Evolutionary conservation across 2,113 vertebrate genomes (phyloP), one percentile per base, ranked within the genome.

Genomic region (Siphamia tubifer): DNA sequence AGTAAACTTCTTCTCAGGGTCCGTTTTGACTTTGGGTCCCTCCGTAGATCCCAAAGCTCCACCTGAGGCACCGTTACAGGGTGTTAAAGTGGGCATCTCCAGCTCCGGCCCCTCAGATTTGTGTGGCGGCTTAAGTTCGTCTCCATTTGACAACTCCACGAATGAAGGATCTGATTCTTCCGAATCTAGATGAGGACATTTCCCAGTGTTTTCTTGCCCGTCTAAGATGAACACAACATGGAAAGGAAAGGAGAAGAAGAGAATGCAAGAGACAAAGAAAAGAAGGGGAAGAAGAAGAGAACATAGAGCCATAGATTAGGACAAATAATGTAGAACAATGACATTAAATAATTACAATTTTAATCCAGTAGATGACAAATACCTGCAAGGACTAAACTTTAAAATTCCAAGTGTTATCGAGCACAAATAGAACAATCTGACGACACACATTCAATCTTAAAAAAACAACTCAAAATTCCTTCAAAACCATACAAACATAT

Each of bases 101-200:
- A 95, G 93, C 72, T 96, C 95, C 2, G 94, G 94, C 76, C 91
- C 84, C 17, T 94, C 96, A 30, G 94, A 91, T 79, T 99, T 98
- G 79, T 96, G 94, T 0, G 94, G 96, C 10, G 95, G 94, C 90
- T 97, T 98, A 57, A 98, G 94, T 83, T 98, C 96, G 4, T 94
- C 95, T 38, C 94, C 93, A 9, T 98, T 96, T 27, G 98, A 94
- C 76, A 99, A 90, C 74, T 98, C 97, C 39, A 94, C 95, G 0
- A 96, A 98, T 2, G 96, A 97, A 32, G 90, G 76, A 71, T 98
- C 98, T 0, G 97, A 96, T 86, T 96, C 97, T 75, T 98, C 97
- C 38, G 95, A 95, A 90, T 98, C 98, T 91, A 95, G 95, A 87
- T 98, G 98, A 77, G 95, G 96, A 90, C 98, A 99, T 83, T 98